These are phyloP conservation scores for Camponotus fellah DNA, from an alignment of 2,888 invertebrate genomes.

Conservation along the genomic window DNA sequence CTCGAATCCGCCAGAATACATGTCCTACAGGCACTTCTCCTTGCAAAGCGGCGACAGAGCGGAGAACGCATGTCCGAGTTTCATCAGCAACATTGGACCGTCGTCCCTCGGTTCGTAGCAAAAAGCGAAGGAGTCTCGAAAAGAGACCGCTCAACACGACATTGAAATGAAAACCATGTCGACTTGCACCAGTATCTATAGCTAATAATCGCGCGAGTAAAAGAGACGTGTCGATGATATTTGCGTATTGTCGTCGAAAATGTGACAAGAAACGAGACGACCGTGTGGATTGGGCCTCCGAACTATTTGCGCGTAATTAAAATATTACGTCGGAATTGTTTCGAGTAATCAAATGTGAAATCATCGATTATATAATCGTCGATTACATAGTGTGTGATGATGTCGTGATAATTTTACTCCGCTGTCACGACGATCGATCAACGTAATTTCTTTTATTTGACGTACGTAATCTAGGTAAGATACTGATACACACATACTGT, in stretches of 20 bases:
- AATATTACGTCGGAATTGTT: background rate
- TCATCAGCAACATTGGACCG: slow-evolving; percentile 83
- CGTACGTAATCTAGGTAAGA: background rate
- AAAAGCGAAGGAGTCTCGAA: slow-evolving; percentile 75
- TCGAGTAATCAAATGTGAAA: background rate
- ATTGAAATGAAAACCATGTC: slow-evolving; percentile 82
- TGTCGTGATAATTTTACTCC: slow-evolving; percentile 19
- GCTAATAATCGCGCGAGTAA: slow-evolving; percentile 55
- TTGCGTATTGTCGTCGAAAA: background rate
- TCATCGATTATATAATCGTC: background rate
- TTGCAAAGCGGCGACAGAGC: slow-evolving; percentile 89
- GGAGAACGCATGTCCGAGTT: slow-evolving; percentile 84
- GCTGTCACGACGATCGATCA: background rate
- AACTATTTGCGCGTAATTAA: background rate
- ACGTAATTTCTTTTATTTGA: slow-evolving; percentile 2
- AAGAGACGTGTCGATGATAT: background rate
- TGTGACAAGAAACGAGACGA: background rate
- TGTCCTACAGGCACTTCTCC: slow-evolving; percentile 92
- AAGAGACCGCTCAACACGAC: slow-evolving; percentile 75
- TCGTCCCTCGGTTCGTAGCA: slow-evolving; percentile 84
- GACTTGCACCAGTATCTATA: slow-evolving; percentile 76
- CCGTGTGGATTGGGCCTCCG: background rate
- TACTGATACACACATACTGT: background rate
- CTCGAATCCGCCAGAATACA: slow-evolving; percentile 91
- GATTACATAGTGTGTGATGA: background rate